Percentiles rank a stretch among this genome's conserved stretches.
Evolutionary conservation across 2,888 invertebrate genomes (phyloP).

Genomic region (Crepidodera aurea): DNA sequence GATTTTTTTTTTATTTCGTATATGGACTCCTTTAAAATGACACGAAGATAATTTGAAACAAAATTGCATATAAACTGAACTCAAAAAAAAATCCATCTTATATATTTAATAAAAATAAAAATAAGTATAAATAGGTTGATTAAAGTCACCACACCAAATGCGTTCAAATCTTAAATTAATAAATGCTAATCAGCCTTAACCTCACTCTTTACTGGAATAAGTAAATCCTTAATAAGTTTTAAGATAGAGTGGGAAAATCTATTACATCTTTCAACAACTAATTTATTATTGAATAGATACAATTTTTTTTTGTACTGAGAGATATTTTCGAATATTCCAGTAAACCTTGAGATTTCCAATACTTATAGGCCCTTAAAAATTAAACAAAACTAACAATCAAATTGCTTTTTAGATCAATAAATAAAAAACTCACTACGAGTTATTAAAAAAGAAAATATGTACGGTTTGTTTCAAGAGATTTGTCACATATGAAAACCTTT

Average conservation of each 20-base stretch:
- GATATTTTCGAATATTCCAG: not conserved
- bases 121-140: constrained; percentile 8
- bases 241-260: no score
- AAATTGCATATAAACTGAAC: constrained; percentile 42
- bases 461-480: no score
- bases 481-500: no score
- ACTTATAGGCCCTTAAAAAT: constrained; percentile 5
- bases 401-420: not conserved
- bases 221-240: no score
- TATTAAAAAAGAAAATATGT: not conserved
- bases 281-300: not conserved
- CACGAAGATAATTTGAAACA: constrained; percentile 6
- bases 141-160: constrained; percentile 29
- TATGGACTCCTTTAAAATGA: constrained; percentile 21
- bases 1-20: constrained; percentile 1
- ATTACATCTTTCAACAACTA: no score
- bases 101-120: constrained; percentile 12
- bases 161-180: constrained; percentile 24
- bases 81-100: constrained; percentile 38
- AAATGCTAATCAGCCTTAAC: constrained; percentile 12
- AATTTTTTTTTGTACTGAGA: not conserved
- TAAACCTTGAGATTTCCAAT: not conserved
- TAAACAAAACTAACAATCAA: not conserved
- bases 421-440: constrained; percentile 1
- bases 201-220: constrained; percentile 9